A percentile compares a stretch with the other conserved stretches of the same genome.
Evolutionary conservation across 1,140 invertebrate species (phyloP).

Genomic region (Camponotus pennsylvanicus): DNA sequence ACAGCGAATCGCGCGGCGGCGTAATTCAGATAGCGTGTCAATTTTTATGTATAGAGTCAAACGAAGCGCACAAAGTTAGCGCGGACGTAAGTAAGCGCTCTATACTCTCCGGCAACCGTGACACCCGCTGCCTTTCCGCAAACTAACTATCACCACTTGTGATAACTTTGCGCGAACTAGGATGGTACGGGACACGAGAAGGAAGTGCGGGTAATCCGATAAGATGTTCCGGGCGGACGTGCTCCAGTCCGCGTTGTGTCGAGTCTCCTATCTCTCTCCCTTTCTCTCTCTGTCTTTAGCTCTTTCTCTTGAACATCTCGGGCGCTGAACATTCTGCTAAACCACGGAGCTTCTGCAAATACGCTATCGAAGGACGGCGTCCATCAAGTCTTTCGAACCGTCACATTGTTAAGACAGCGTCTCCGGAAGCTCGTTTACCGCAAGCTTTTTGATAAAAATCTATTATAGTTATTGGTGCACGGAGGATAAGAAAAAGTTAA

Average conservation of each 20-base stretch:
- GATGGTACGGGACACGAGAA: background rate
- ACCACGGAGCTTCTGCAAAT: slow-evolving; percentile 23
- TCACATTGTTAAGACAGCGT: background rate
- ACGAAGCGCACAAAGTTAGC: slow-evolving; percentile 54
- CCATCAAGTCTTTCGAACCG: slow-evolving; percentile 3
- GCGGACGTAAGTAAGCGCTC: slow-evolving; percentile 61
- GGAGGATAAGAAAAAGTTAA: background rate
- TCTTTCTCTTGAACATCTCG: slow-evolving; percentile 33
- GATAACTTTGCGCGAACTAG: slow-evolving; percentile 75
- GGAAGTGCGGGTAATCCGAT: slow-evolving; percentile 80
- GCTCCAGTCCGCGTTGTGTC: slow-evolving; percentile 68
- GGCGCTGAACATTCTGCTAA: slow-evolving; percentile 7
- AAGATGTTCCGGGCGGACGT: slow-evolving; percentile 81
- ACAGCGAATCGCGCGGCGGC: background rate
- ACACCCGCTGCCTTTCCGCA: slow-evolving; percentile 75
- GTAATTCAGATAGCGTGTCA: slow-evolving; percentile 6
- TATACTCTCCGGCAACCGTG: slow-evolving; percentile 54
- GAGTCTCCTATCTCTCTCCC: background rate
- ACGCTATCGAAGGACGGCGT: slow-evolving; percentile 12
- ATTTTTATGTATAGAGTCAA: slow-evolving; percentile 60
- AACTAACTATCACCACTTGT: slow-evolving; percentile 83
- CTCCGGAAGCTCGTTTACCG: background rate
- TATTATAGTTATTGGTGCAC: background rate
- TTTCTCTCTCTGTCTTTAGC: background rate
- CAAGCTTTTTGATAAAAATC: slow-evolving; percentile 6